A percentile compares a stretch with the other conserved stretches of the same genome.
phyloP scores from a whole-genome alignment of 2,888 invertebrate genomes.

The Rotaria magnacalcarata region DNA sequence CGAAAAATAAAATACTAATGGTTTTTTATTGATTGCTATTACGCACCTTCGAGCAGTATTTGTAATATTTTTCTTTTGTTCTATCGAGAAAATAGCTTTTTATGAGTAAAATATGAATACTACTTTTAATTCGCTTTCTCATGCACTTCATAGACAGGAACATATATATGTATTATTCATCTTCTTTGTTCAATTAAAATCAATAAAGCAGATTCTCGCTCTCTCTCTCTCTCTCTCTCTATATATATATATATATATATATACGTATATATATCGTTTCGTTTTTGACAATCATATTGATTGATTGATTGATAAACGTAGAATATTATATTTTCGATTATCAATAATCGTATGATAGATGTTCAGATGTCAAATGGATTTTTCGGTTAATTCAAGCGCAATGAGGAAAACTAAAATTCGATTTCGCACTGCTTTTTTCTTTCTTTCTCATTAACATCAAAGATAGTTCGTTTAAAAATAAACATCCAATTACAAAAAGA shows the following conservation, averaged over 20 bases:
- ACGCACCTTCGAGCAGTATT: background rate
- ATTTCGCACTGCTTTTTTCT: background rate
- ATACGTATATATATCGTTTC: background rate
- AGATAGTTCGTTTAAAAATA: background rate
- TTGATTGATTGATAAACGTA: background rate
- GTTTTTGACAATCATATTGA: background rate
- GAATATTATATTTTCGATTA: background rate
- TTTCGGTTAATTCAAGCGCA: background rate
- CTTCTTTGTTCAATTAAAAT: too few relatives aligned
- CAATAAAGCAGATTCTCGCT: too few relatives aligned
- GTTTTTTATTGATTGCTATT: background rate
- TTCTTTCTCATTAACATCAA: background rate
- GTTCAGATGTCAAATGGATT: background rate
- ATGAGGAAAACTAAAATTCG: background rate
- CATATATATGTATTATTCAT: background rate
- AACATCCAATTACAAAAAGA: background rate
- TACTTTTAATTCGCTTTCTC: background rate
- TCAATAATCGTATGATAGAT: background rate
- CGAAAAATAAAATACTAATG: background rate
- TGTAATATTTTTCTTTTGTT: background rate
- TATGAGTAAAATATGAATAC: slow-evolving; percentile 5
- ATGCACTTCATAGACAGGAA: background rate
- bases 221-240: too few relatives aligned
- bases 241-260: background rate
- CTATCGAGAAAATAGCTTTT: background rate